Evolutionary conservation across 2,113 vertebrate species (phyloP).

Genomic region (Nesogale talazaci): DNA sequence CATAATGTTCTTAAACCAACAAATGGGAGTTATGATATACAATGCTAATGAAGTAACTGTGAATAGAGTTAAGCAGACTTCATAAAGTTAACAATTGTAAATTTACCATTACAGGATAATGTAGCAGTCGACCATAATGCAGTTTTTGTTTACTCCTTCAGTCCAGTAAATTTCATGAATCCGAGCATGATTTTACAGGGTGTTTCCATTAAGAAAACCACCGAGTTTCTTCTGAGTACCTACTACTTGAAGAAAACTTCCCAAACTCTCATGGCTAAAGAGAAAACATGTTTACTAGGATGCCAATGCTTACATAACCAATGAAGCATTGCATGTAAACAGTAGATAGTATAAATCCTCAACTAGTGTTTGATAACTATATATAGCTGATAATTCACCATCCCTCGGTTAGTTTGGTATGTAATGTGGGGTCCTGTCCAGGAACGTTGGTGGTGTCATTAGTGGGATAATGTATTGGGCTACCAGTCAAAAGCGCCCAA

Average conservation of each 20-base stretch:
- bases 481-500: no score
- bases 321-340: background rate
- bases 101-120: constrained; percentile 52
- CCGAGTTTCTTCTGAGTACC: background rate
- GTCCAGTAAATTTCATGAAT: constrained; percentile 41
- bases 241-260: background rate
- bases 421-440: no score
- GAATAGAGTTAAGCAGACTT: constrained; percentile 39
- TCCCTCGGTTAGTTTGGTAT: background rate
- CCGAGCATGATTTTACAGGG: background rate
- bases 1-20: constrained; percentile 3
- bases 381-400: background rate
- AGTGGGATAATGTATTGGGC: no score
- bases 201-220: constrained; percentile 44
- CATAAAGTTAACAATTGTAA: constrained; percentile 44
- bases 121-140: background rate
- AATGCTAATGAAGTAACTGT: background rate
- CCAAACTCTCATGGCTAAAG: background rate
- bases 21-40: background rate
- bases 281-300: background rate
- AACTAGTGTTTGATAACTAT: background rate
- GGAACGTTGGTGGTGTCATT: no score
- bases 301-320: background rate
- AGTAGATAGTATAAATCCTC: background rate
- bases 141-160: background rate